Evolutionary conservation across 2,113 vertebrate genomes (phyloP).

Genomic region (Vombatus ursinus): DNA sequence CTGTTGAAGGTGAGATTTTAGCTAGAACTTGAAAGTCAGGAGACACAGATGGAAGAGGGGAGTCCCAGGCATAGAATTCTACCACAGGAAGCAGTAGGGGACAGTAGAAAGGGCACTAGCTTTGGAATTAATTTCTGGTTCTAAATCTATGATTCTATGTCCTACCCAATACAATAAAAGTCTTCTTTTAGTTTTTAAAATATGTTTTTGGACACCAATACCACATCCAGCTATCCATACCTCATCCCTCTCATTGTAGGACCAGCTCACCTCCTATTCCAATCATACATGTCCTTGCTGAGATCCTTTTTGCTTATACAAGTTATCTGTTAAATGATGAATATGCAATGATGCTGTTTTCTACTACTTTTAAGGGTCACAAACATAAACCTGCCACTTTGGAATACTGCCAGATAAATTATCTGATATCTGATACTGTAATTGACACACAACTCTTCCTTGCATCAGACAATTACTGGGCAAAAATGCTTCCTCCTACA

Average conservation of each 20-base stretch:
- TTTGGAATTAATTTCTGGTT: background rate
- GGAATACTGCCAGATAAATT: background rate
- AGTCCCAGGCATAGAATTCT: background rate
- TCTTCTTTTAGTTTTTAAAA: background rate
- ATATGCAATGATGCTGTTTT: accelerated
- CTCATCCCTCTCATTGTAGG: background rate
- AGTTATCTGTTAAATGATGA: background rate
- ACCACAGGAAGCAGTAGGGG: background rate
- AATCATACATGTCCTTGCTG: background rate
- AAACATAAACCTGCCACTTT: background rate
- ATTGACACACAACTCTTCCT: background rate
- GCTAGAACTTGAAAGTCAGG: background rate
- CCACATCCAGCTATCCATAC: background rate
- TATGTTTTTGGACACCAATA: background rate
- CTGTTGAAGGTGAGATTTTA: background rate
- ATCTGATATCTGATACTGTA: accelerated
- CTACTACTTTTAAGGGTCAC: accelerated
- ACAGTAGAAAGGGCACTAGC: background rate
- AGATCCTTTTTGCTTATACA: background rate
- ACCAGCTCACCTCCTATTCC: background rate
- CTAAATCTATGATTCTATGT: background rate
- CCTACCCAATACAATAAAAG: background rate
- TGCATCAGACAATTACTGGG: background rate
- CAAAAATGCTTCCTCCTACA: accelerated
- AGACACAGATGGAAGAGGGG: background rate